These are phyloP conservation scores for Psilopsiagon aymara DNA, from an alignment of 2,113 vertebrate species.

Conservation along the genomic window DNA sequence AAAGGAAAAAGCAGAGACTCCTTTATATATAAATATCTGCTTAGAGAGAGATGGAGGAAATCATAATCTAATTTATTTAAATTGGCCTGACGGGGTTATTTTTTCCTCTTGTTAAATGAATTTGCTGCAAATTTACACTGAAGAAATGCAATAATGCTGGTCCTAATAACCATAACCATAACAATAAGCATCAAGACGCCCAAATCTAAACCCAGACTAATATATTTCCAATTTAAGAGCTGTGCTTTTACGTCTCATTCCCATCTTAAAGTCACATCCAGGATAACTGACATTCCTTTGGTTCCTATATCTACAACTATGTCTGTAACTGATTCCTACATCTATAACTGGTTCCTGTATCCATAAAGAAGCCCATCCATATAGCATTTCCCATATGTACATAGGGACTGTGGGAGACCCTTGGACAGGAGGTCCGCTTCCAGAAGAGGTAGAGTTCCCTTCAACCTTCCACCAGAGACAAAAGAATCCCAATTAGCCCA, in stretches of 20 bases:
- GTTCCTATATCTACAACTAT: accelerated
- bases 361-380: not conserved
- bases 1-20: not conserved
- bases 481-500: not conserved
- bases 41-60: not conserved
- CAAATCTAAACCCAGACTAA: not conserved
- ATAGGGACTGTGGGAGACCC: not conserved
- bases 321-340: not conserved
- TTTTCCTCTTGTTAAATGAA: not conserved
- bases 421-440: not conserved
- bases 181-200: not conserved
- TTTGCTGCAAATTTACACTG: not conserved
- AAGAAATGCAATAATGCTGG: not conserved
- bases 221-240: not conserved
- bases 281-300: not conserved
- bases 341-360: not conserved
- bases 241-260: not conserved
- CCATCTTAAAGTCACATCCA: not conserved
- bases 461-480: not conserved
- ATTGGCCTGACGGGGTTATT: not conserved
- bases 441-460: not conserved
- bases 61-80: slow-evolving; percentile 16
- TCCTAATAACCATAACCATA: not conserved
- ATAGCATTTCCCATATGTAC: not conserved
- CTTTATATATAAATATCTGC: not conserved